These are phyloP conservation scores for Otolemur garnettii DNA, from an alignment of 2,113 vertebrate species.

Conservation along the genomic window DNA sequence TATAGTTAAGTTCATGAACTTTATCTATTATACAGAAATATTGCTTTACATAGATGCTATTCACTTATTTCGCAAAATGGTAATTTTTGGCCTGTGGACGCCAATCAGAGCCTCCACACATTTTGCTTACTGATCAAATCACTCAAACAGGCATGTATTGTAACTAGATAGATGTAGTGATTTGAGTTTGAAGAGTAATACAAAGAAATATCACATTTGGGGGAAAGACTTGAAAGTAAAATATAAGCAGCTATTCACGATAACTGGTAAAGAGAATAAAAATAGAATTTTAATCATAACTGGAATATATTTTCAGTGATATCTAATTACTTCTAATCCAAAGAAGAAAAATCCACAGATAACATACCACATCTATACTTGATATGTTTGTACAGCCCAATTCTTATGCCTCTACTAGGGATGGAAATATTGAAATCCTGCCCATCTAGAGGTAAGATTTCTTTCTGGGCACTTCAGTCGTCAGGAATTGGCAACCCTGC, in stretches of 20 bases:
- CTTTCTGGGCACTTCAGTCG: background rate
- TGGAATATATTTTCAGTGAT: background rate
- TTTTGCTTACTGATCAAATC: conserved; percentile 12
- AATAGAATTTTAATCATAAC: background rate
- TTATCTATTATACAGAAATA: conserved; percentile 35
- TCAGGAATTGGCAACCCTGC: background rate
- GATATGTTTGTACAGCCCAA: background rate
- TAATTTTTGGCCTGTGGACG: conserved; percentile 20
- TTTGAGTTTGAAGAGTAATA: conserved; percentile 33
- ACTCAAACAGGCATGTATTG: background rate
- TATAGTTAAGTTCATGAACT: conserved; percentile 30
- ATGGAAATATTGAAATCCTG: background rate
- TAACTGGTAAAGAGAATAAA: background rate
- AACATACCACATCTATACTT: background rate
- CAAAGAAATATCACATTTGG: background rate
- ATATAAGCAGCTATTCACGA: background rate
- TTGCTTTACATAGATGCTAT: background rate
- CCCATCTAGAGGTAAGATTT: background rate
- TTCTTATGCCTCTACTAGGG: background rate
- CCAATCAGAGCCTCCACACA: background rate
- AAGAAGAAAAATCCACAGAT: background rate
- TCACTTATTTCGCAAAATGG: conserved; percentile 22
- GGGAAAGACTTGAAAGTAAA: conserved; percentile 15
- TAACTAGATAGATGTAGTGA: background rate
- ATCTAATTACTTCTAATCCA: background rate